Evolutionary conservation across 2,888 invertebrate genomes (phyloP).

Genomic region (Lycia hirtaria): DNA sequence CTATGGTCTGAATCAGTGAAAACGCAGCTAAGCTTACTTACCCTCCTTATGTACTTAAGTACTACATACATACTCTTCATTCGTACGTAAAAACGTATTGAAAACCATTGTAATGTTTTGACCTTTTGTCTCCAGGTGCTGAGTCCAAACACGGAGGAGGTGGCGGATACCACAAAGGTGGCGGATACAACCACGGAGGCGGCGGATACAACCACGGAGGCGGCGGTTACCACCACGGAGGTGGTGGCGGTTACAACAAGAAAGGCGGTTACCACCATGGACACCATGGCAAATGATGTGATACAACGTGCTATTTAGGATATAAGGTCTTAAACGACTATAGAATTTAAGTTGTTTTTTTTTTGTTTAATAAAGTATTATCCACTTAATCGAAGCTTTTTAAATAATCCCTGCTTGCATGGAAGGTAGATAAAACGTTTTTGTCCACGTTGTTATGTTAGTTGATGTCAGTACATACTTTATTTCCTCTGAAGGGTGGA

Average conservation of each 20-base stretch:
- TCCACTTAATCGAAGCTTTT: neutral
- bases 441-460: neutral
- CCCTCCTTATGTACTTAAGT: too few relatives aligned
- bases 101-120: neutral
- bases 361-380: constrained; percentile 15
- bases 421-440: neutral
- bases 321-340: neutral
- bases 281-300: constrained; percentile 4
- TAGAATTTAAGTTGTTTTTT: neutral
- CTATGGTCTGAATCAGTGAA: too few relatives aligned
- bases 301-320: neutral
- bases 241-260: neutral
- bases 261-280: neutral
- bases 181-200: neutral
- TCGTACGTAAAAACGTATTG: neutral
- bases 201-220: neutral
- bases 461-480: neutral
- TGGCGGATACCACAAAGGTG: neutral
- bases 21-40: too few relatives aligned
- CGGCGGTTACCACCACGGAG: neutral
- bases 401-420: neutral
- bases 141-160: constrained; percentile 6
- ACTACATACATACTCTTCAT: too few relatives aligned
- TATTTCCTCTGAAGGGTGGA: too few relatives aligned
- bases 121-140: neutral